Evolutionary conservation across 92 coral and sea anemone genomes (phyloP), one percentile per base, ranked within the genome.

Genomic region (Actinernus sp.): DNA sequence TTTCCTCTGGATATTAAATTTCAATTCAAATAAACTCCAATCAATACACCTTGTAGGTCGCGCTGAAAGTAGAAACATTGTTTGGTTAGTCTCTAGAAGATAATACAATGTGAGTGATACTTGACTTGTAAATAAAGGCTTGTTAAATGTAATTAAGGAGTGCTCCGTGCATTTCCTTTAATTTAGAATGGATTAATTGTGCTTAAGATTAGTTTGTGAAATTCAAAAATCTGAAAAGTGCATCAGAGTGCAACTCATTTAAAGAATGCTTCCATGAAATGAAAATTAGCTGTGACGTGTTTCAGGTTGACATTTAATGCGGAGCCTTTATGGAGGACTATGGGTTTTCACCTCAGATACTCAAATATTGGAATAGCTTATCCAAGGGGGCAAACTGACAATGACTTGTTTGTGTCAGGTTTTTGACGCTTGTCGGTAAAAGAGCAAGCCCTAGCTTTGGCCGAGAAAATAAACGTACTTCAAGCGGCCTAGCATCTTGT

Each of bases 101-200:
- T 18, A 45, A 45, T 45, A 45, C 10, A 45, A 6, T 9, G 11
- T 45, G 10, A 45, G 21, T 45, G 52, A 18, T 45, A 18, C 21
- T 45, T 18, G 11, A 12, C 21, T 45, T 4, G 8, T 23, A 45
- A 45, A 45, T 18, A 45, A 17, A 45, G 4, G 10, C 52, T 45
- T 45, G 52, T 45, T 45, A 45, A 45, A 45, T 9, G 17, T 45
- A 45, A 45, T 45, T 45, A 45, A 45, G 52, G 19, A 45, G 22
- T 23, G 52, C 21, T 45, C 11, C 52, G 19, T 9, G 52, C 21
- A 45, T 4, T 45, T 45, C 17, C 52, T 45, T 18, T 45, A 45
- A 45, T 45, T 45, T 9, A 8, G 19, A 9, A 23, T 9, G 52
- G 52, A 45, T 45, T 45, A 45, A 45, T 8, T 18, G 19, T 45